Base-by-base conservation (phyloP, 2,888 invertebrate species). In the Sphecodes monilicornis region DNA sequence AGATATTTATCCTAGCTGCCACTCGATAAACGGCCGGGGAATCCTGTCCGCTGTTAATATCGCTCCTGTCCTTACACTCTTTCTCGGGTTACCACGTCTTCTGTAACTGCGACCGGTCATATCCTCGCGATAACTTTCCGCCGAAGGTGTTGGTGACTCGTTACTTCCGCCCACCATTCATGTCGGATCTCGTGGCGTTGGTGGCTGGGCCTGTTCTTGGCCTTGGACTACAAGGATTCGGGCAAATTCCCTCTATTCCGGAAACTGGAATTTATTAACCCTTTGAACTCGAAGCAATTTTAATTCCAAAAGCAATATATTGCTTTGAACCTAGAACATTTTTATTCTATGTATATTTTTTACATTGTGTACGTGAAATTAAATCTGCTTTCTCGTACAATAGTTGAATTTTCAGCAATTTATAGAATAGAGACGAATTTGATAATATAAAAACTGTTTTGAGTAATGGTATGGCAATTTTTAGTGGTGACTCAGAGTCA, bases 1-100 rank as follows among this genome's bases (percentile, higher is more conserved):
- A 76, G 85, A 84, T 86, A 86, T 86, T 84, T 84, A 83, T 78
- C 78, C 57, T 76, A 74, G 41, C 80, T 57, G n/a, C 46, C 75
- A 80, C 64, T 76, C 73, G 78, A 78, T 85, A 73, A 85, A 78
- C 84, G 84, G 70, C 70, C 74, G n/a, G 43, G 54, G 71, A 54
- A 74, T 32, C 57, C 70, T 26, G 43, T 36, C 60, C 70, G 16
- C 16, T 16, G 72, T 77, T 77, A 85, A 85, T 80, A 84, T 76
- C 80, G 72, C 41, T 4, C 18, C 26, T 39, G 76, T 78, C 78
- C 60, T 76, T 78, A 60, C 26, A 46, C 66, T 43, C 60, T 77
- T 72, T 72, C 71, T 75, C 60, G n/a, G 75, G 68, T 76, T 69
- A 69, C 64, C 32, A 8, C 71, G 70, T 79, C 50, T 39, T 66